phyloP scores from a whole-genome alignment of 2,797 vertebrate species.

The Coccyzus lansbergi region DNA sequence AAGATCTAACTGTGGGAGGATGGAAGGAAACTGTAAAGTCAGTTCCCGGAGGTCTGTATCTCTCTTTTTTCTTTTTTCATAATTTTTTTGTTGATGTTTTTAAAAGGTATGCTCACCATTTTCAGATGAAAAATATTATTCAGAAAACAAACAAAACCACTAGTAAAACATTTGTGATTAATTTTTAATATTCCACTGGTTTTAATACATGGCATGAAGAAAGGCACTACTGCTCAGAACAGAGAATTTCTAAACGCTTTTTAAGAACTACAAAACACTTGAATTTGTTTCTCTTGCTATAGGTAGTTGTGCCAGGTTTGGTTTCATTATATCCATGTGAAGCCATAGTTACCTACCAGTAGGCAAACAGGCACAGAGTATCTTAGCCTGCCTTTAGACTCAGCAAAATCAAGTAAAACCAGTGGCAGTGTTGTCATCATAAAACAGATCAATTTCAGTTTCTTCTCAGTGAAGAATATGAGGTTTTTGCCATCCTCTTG shows the following conservation, averaged over 20 bases:
- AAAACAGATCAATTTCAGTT: neutral
- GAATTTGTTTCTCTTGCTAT: neutral
- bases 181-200: neutral
- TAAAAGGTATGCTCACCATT: neutral
- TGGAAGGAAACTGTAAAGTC: neutral
- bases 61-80: neutral
- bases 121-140: neutral
- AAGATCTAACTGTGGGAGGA: neutral
- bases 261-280: neutral
- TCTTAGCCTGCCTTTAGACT: neutral
- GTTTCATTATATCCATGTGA: neutral
- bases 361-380: neutral
- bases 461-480: neutral
- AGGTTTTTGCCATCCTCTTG: neutral
- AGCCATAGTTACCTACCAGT: neutral
- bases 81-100: neutral
- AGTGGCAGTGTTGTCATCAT: neutral
- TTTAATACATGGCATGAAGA: neutral
- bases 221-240: neutral
- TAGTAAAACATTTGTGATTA: neutral
- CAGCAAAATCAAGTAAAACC: neutral
- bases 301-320: neutral
- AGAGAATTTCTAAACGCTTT: neutral
- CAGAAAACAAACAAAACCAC: neutral
- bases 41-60: neutral